Percentiles rank a stretch among this genome's conserved stretches.
phyloP scores from a whole-genome alignment of 2,888 invertebrate genomes.

The Sympetrum striolatum region DNA sequence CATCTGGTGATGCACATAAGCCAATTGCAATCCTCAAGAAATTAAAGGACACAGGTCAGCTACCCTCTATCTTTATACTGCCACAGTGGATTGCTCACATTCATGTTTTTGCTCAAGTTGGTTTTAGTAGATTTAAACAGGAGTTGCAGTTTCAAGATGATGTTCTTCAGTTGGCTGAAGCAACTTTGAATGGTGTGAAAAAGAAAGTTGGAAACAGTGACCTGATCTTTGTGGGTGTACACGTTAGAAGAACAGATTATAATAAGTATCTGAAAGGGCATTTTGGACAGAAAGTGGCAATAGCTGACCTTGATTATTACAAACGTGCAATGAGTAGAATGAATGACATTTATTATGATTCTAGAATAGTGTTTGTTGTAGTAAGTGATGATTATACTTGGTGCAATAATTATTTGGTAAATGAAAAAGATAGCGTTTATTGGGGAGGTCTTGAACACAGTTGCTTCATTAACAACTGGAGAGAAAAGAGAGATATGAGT shows the following conservation, averaged over 20 bases:
- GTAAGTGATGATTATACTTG: neutral
- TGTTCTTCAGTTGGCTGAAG: no score
- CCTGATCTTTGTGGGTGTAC: no score
- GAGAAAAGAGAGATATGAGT: no score
- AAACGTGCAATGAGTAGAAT: neutral
- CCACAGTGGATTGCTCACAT: neutral
- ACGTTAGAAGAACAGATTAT: no score
- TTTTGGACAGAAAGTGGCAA: no score
- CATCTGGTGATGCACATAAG: neutral
- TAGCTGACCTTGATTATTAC: neutral
- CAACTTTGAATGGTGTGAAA: no score
- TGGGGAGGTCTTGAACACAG: slow-evolving; percentile 7
- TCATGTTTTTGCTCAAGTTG: neutral
- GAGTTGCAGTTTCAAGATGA: no score
- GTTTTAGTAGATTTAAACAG: no score
- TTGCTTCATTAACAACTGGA: neutral
- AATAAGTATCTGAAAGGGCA: neutral
- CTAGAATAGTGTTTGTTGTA: neutral
- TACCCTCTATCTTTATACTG: neutral
- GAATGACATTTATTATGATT: neutral
- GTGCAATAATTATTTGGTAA: neutral
- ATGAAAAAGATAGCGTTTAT: neutral
- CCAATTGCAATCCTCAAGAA: neutral
- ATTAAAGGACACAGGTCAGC: neutral
- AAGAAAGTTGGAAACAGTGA: no score